Evolutionary conservation across 2,113 vertebrate genomes (phyloP).

Genomic region (Dipodomys stephensi): DNA sequence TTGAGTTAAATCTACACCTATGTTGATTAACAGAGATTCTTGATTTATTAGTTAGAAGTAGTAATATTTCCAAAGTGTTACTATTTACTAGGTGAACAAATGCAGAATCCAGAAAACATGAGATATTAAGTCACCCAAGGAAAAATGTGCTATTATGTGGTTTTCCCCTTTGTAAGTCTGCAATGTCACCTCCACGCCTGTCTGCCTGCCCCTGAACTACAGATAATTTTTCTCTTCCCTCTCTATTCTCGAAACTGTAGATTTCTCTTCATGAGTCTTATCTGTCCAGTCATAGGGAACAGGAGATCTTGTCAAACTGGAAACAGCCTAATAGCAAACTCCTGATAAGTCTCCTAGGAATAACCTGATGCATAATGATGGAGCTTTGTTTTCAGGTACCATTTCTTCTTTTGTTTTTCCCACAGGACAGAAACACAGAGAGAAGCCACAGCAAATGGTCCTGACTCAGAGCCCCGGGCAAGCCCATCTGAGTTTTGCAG

Average conservation of each 20-base stretch:
- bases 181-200: neutral
- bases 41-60: neutral
- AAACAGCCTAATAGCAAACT: neutral
- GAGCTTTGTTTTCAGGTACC: neutral
- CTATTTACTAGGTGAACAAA: neutral
- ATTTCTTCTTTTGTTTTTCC: neutral
- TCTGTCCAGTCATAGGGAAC: neutral
- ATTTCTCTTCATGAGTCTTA: neutral
- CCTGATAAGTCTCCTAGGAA: neutral
- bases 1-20: neutral
- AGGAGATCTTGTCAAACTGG: neutral
- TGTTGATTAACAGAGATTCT: neutral
- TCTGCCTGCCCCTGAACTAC: neutral
- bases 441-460: neutral
- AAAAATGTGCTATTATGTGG: neutral
- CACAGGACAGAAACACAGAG: neutral
- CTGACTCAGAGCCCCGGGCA: neutral
- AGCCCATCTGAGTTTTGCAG: neutral
- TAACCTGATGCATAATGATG: neutral
- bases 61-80: neutral
- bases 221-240: neutral
- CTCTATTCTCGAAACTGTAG: neutral
- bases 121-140: neutral
- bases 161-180: conserved; percentile 14
- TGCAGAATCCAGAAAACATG: neutral